A percentile compares a stretch with the other conserved stretches of the same genome.
Evolutionary conservation across 1,140 invertebrate species (phyloP).

Genomic region (Cryptotermes secundus): DNA sequence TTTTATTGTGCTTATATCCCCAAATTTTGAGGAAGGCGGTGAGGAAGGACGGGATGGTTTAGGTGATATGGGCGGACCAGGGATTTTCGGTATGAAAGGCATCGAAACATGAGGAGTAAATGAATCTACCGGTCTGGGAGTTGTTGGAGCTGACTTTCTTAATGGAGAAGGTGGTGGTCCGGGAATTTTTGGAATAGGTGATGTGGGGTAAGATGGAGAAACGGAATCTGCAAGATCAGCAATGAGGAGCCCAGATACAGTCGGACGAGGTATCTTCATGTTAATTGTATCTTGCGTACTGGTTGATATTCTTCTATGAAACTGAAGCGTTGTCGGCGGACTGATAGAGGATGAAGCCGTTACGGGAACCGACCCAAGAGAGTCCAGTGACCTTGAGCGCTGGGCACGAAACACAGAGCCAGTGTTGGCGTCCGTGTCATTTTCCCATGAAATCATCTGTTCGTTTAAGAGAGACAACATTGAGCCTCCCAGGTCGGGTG

Average conservation of each 20-base stretch:
- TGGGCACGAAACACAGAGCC: slow-evolving; percentile 29
- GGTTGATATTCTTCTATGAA: background rate
- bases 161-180: background rate
- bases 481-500: slow-evolving; percentile 39
- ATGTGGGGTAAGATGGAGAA: background rate
- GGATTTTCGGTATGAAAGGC: slow-evolving; percentile 18
- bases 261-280: slow-evolving; percentile 8
- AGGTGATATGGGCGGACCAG: slow-evolving; percentile 2
- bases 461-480: slow-evolving; percentile 34
- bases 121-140: background rate
- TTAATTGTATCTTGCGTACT: background rate
- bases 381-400: slow-evolving; percentile 35
- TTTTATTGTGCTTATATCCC: background rate
- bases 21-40: background rate
- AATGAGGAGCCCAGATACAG: background rate
- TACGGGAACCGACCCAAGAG: slow-evolving; percentile 23
- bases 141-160: background rate
- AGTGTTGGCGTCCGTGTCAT: background rate
- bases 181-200: background rate
- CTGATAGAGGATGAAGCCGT: background rate
- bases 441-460: background rate
- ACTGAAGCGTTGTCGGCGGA: background rate
- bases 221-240: background rate
- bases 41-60: slow-evolving; percentile 24
- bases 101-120: background rate